Conservation (phyloP, 37 sponge, comb jelly and placozoan species). For the Bolinopsis microptera region DNA sequence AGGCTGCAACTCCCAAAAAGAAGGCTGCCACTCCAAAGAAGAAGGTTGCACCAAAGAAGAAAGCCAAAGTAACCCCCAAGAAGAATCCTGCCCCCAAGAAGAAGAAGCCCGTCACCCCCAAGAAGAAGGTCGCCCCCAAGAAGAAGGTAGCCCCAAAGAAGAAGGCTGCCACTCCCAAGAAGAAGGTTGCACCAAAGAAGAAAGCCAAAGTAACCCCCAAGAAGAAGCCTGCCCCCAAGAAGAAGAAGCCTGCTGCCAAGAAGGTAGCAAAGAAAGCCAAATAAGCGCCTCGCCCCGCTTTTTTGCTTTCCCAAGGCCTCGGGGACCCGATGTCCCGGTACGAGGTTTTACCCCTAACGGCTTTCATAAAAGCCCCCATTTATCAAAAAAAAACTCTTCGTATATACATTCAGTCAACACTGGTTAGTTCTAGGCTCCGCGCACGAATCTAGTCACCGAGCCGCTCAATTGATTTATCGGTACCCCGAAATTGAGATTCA, state of each 20-base stretch:
- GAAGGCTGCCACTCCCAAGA: background rate
- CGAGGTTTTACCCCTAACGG: background rate
- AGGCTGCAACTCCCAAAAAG: constrained; percentile 63
- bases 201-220: constrained; percentile 30
- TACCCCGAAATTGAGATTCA: too few species aligned
- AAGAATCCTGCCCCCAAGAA: constrained; percentile 63
- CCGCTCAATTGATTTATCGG: too few species aligned
- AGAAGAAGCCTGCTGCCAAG: background rate
- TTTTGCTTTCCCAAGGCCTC: background rate
- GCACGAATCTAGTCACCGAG: too few species aligned
- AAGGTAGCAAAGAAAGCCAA: constrained; percentile 68
- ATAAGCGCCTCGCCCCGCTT: constrained; percentile 5
- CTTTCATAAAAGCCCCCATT: background rate
- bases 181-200: constrained; percentile 36
- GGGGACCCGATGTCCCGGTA: background rate
- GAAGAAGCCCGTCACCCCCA: background rate
- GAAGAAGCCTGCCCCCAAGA: background rate
- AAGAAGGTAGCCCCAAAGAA: constrained; percentile 66
- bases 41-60: constrained; percentile 45
- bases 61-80: constrained; percentile 27
- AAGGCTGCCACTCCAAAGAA: constrained; percentile 12
- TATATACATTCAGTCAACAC: too few species aligned
- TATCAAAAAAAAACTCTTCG: background rate
- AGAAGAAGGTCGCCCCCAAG: background rate
- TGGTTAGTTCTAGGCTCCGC: too few species aligned